Conservation (phyloP, 37 sponge, comb jelly and placozoan species). For the Chondrilla cf. caribensis region DNA sequence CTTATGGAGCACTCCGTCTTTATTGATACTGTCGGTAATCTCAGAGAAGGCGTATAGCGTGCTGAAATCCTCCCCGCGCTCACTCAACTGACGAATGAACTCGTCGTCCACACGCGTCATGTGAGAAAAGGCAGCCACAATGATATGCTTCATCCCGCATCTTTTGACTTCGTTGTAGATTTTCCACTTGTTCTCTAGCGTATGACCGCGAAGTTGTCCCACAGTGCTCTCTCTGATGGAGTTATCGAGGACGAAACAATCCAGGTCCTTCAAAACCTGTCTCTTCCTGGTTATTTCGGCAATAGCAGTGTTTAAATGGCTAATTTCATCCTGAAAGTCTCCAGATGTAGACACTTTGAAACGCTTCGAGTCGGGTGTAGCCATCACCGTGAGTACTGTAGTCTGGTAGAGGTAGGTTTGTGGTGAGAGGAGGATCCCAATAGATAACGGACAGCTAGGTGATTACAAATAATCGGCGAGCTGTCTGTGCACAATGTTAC, state of each 20-base stretch:
- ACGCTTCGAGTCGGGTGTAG: too few species aligned
- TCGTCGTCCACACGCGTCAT: conserved; percentile 68
- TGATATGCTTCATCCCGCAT: conserved; percentile 65
- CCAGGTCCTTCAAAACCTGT: conserved; percentile 50
- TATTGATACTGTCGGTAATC: conserved; percentile 23
- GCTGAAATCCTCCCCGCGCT: conserved; percentile 50
- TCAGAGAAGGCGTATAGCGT: conserved; percentile 65
- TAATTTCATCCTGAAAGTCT: background rate
- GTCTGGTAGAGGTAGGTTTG: too few species aligned
- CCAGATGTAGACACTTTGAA: too few species aligned
- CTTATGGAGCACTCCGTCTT: conserved; percentile 30
- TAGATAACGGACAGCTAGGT: too few species aligned
- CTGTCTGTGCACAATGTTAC: too few species aligned
- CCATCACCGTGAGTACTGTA: too few species aligned
- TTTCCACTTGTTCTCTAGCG: conserved; percentile 63
- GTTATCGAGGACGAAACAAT: conserved; percentile 79
- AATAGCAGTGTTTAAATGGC: background rate
- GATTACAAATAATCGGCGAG: too few species aligned
- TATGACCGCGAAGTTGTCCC: conserved; percentile 73
- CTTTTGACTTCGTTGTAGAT: conserved; percentile 65
- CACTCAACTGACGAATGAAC: conserved; percentile 45
- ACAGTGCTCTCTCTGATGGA: conserved; percentile 89
- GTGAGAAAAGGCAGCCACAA: conserved; percentile 72
- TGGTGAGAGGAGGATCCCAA: too few species aligned
- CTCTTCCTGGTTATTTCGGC: conserved; percentile 21